Base-by-base conservation (phyloP, 2,888 invertebrate genomes). In the Augochlorella aurata region DNA sequence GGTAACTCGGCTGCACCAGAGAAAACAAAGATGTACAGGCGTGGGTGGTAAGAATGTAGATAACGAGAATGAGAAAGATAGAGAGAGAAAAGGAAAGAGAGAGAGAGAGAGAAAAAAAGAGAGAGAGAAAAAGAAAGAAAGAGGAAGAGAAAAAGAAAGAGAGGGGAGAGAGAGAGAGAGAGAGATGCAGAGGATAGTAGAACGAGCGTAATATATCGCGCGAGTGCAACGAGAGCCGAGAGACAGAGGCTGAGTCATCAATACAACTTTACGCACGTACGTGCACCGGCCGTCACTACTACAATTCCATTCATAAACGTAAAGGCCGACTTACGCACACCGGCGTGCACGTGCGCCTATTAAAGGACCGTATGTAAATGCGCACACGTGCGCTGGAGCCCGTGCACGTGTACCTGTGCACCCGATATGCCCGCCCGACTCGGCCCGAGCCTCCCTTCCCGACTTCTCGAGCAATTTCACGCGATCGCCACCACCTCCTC, bases 241-340 rank as follows among this genome's bases (percentile, higher is more conserved):
- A 87, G 85, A 85, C 82, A 78, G 78, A 71, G 84, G 72, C 83
- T 88, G 88, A 89, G 89, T 88, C 88, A 87, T 88, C 89, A 68
- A 87, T 87, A 88, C 83, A 88, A 84, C 85, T 88, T 85, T 82
- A 87, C 88, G 83, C 85, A 83, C 84, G 86, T 82, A 83, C 80
- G 76, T 77, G 68, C 76, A 66, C 52, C 73, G 78, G 70, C 77
- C 75, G 82, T 69, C 77, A 87, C 87, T 79, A 89, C 85, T 83
- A 88, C 88, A 81, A 72, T 77, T 75, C 82, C 89, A 89, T 89
- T 89, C 89, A 89, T 85, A 82, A 89, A 79, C 82, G 77, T 83
- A 79, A 83, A 82, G 81, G 84, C 81, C 78, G 73, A 68, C 79
- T 76, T 77, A 79, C 80, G 74, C 84, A 77, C 78, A 71, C 73